Base-by-base conservation (phyloP, 2,113 vertebrate genomes). In the Coregonus clupeaformis region DNA sequence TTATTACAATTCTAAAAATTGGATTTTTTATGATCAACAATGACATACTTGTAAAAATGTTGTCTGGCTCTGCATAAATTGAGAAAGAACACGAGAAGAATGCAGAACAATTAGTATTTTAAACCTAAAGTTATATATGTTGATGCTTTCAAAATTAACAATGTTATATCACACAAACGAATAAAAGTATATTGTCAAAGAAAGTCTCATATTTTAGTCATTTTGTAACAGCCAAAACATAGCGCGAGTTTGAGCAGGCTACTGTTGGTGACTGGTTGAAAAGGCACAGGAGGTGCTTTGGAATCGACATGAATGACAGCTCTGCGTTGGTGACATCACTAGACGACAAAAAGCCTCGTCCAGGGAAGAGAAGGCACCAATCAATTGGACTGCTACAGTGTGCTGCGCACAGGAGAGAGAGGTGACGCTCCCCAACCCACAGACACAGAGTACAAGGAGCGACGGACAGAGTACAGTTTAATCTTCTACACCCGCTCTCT, bases 241-340 rank as follows among this genome's bases (percentile, higher is more conserved):
- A 60, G n/a, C 57, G n/a, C n/a, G 18, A 13, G 63, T 65, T 30
- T 65, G n/a, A 27, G 25, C 4, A 24, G 63, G 20, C n/a, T 22
- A 65, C 22, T 65, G 63, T 65, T 25, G 12, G 63, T 29, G 67
- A 47, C 67, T 75, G 27, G 73, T n/a, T 57, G 32, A 36, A 45
- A 63, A 55, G 18, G 24, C 36, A 69, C 86, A 49, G 86, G 88
- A 88, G 84, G 88, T 68, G 89, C 83, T 80, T 78, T 80, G 36
- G 60, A 69, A 73, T 69, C 80, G 74, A 76, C 81, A 80, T 89
- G 89, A 91, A 84, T 93, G 91, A 90, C 92, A 93, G 89, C 83
- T 86, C 60, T 70, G 30, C 85, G 75, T 81, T 60, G 67, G 91
- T 94, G 93, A 94, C 93, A 93, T 94, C 93, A 94, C 86, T 67